A percentile compares a stretch with the other conserved stretches of the same genome.
Evolutionary conservation across 2,113 vertebrate genomes (phyloP).

Genomic region (Hiodon tergisus): DNA sequence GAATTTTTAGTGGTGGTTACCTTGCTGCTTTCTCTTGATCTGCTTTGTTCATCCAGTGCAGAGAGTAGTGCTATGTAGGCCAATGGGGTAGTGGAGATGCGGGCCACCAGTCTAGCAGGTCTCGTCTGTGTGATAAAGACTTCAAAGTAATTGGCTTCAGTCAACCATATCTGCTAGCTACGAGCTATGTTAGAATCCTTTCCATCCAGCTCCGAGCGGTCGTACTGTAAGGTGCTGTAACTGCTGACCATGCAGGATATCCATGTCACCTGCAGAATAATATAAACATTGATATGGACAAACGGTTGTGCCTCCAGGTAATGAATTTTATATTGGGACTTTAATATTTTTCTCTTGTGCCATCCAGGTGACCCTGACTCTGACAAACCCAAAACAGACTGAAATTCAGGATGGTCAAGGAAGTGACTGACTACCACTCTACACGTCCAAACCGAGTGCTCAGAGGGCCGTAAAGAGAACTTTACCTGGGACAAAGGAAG

Average conservation of each 20-base stretch:
- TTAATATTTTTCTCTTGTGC: slow-evolving; percentile 5
- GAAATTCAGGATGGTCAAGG: slow-evolving; percentile 12
- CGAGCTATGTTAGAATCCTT: no score
- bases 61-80: no score
- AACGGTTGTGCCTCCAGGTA: not conserved
- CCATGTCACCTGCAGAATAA: no score
- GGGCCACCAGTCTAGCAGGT: no score
- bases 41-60: not conserved
- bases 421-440: not conserved
- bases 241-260: no score
- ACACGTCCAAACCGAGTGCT: slow-evolving; percentile 9
- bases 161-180: no score
- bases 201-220: no score
- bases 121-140: not conserved
- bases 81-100: no score
- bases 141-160: no score
- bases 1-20: not conserved
- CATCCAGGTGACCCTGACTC: slow-evolving; percentile 31
- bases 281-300: no score
- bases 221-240: no score
- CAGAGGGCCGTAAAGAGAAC: not conserved
- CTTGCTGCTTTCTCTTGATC: not conserved
- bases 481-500: not conserved
- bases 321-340: not conserved
- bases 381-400: slow-evolving; percentile 41